Percentiles rank a stretch among this genome's conserved stretches.
These are phyloP conservation scores for Drosophila subpulchrella DNA, from an alignment of 1,140 invertebrate species.

Conservation along the genomic window DNA sequence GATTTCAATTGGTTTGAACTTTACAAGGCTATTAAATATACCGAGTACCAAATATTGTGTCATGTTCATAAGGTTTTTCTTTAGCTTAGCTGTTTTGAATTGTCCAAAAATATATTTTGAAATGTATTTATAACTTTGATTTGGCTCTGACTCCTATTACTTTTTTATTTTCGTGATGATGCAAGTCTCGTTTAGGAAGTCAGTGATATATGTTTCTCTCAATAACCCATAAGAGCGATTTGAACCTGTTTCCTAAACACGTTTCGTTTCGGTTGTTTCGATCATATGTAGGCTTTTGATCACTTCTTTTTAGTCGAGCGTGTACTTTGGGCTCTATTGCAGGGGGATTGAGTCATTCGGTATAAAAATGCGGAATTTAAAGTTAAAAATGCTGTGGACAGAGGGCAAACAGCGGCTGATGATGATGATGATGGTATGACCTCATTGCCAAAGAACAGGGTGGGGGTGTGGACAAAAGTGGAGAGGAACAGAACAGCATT, in stretches of 20 bases:
- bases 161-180: constrained; percentile 10
- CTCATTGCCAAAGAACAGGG: constrained; percentile 37
- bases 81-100: neutral
- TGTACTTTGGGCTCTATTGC: constrained; percentile 39
- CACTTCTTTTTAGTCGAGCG: constrained; percentile 13
- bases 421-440: constrained; percentile 29
- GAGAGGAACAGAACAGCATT: constrained; percentile 4
- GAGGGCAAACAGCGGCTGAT: constrained; percentile 4
- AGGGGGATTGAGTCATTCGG: constrained; percentile 41
- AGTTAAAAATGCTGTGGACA: constrained; percentile 12
- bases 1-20: neutral
- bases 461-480: constrained; percentile 3
- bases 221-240: constrained; percentile 33
- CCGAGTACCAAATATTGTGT: neutral
- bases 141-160: neutral
- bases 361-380: constrained; percentile 59
- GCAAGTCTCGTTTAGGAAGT: constrained; percentile 19
- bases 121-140: constrained; percentile 30
- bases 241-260: constrained; percentile 69
- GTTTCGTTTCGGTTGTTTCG: constrained; percentile 48
- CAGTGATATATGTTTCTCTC: constrained; percentile 3
- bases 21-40: constrained; percentile 6
- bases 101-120: constrained; percentile 25
- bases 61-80: neutral
- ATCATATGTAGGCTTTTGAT: constrained; percentile 10